phyloP scores from a whole-genome alignment of 2,797 vertebrate species.

The Neomorphus geoffroyi region DNA sequence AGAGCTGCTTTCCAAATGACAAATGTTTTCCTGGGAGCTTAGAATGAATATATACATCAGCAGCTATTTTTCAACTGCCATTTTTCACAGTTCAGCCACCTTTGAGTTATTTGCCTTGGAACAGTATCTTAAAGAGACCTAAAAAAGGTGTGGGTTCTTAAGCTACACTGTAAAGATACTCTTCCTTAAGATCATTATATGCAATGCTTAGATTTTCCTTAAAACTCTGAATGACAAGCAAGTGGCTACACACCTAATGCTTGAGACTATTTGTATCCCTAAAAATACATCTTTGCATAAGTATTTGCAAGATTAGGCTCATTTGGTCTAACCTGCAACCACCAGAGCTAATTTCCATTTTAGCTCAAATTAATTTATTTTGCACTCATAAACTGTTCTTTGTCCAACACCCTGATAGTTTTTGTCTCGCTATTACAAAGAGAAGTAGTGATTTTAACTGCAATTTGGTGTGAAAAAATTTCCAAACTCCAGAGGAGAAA shows the following conservation, averaged over 20 bases:
- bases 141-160: neutral
- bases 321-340: neutral
- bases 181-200: neutral
- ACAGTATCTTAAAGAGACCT: neutral
- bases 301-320: neutral
- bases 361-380: neutral
- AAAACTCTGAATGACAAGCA: neutral
- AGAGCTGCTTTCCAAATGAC: neutral
- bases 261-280: neutral
- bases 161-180: neutral
- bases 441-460: neutral
- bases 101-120: neutral
- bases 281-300: neutral
- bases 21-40: neutral
- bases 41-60: constrained; percentile 6
- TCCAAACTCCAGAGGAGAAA: neutral
- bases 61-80: neutral
- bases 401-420: neutral
- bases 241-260: neutral
- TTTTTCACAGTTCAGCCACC: constrained; percentile 7
- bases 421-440: neutral
- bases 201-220: neutral
- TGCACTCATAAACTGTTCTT: accelerated
- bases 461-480: neutral
- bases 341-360: neutral